Percentiles rank a stretch among this genome's conserved stretches.
phyloP scores from a whole-genome alignment of 2,113 vertebrate genomes.

The Baryphthengus martii region DNA sequence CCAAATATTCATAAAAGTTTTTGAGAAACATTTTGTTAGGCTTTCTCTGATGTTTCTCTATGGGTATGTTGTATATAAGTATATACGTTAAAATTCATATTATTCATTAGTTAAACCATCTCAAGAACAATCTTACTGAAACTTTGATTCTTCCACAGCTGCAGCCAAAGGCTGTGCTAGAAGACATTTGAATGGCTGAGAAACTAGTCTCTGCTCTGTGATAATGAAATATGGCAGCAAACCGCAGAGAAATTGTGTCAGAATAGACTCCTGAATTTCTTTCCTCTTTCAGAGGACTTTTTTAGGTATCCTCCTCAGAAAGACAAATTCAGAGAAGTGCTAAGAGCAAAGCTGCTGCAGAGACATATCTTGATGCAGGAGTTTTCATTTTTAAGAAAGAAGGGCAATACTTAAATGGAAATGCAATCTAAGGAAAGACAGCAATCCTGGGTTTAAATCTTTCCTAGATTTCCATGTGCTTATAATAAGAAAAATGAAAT shows the following conservation, averaged over 20 bases:
- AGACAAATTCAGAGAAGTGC: neutral
- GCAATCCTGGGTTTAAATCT: neutral
- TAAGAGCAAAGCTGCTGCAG: neutral
- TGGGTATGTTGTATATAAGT: neutral
- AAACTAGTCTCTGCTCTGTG: neutral
- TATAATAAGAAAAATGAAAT: neutral
- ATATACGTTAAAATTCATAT: neutral
- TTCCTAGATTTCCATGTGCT: neutral
- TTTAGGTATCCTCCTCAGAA: neutral
- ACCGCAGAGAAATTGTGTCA: neutral
- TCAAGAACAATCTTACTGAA: slow-evolving; percentile 13
- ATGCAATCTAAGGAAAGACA: neutral
- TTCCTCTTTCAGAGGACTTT: neutral
- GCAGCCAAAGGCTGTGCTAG: neutral
- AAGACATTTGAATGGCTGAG: neutral
- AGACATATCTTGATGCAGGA: neutral
- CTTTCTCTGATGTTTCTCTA: neutral
- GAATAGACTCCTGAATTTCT: neutral
- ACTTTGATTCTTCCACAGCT: neutral
- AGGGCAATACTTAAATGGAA: neutral
- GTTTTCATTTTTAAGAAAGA: neutral
- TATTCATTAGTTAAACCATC: neutral
- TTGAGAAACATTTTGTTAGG: neutral
- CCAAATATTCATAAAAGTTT: neutral
- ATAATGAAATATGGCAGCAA: neutral